phyloP scores from a whole-genome alignment of 2,113 vertebrate species.

The Alces alces region DNA sequence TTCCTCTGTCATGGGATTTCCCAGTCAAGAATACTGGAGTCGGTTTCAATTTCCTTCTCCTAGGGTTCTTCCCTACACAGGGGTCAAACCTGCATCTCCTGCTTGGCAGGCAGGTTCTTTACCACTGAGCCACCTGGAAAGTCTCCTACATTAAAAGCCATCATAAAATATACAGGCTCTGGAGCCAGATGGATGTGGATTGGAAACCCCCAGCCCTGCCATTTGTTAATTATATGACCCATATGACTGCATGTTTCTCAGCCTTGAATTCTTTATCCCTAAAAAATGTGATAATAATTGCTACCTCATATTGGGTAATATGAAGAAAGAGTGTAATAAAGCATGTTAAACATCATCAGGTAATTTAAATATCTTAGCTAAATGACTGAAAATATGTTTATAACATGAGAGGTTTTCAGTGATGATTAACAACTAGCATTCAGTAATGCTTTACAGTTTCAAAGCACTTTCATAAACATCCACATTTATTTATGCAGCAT shows the following conservation, averaged over 20 bases:
- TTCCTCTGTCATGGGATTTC: not conserved
- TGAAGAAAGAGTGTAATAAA: not conserved
- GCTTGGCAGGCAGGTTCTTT: not conserved
- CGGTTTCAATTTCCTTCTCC: not conserved
- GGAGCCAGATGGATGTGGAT: not conserved
- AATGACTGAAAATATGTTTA: not conserved
- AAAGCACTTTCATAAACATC: slow-evolving; percentile 2
- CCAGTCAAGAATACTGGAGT: not conserved
- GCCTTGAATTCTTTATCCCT: not conserved
- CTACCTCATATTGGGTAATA: not conserved
- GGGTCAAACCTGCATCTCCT: not conserved
- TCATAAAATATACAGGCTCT: not conserved
- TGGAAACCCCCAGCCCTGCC: not conserved
- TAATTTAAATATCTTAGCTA: not conserved
- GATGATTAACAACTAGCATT: not conserved
- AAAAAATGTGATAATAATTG: not conserved
- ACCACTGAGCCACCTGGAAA: not conserved
- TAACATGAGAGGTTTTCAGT: not conserved
- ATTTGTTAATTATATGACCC: not conserved
- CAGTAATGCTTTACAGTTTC: not conserved
- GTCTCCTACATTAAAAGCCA: not conserved
- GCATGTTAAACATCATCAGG: not conserved
- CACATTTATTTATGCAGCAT: not conserved
- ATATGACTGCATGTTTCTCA: not conserved
- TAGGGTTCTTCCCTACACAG: not conserved